Conservation (phyloP, 2,888 invertebrate genomes). For the Eucriotettix oculatus region DNA sequence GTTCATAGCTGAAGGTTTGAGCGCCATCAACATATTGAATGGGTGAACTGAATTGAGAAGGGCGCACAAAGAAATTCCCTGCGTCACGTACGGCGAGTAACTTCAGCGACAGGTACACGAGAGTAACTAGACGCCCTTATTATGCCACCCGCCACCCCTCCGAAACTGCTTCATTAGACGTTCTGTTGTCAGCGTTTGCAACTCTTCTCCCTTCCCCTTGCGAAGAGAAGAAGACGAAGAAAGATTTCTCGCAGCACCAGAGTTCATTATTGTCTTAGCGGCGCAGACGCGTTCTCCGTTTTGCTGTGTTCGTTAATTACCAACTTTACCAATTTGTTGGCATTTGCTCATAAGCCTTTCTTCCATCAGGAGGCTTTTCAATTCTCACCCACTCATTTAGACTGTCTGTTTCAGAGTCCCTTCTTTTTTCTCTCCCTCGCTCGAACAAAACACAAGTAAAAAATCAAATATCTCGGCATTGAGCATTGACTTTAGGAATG, state of each 20-base stretch:
- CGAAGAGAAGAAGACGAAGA: too few species aligned
- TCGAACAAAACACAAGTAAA: neutral
- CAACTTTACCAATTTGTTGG: slow-evolving; percentile 12
- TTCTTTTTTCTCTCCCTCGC: neutral
- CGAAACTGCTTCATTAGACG: neutral
- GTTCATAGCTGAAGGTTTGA: too few species aligned
- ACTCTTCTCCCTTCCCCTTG: too few species aligned
- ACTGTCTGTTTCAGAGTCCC: neutral
- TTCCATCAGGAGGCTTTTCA: neutral
- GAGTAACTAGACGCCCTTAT: too few species aligned
- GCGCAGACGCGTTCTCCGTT: neutral
- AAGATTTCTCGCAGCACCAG: neutral
- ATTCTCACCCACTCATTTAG: neutral
- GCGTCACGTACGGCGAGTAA: too few species aligned
- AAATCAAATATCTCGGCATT: neutral
- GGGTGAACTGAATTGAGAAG: too few species aligned
- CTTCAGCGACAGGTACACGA: too few species aligned
- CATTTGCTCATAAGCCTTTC: slow-evolving; percentile 2
- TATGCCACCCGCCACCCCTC: too few species aligned
- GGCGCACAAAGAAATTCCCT: too few species aligned
- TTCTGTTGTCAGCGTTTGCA: neutral
- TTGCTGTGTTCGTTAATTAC: neutral
- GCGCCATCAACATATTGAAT: too few species aligned
- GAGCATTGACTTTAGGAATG: too few species aligned
- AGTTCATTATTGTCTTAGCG: neutral